Conservation (phyloP, 2,113 vertebrate species). For the Xyliphius kryptos region DNA sequence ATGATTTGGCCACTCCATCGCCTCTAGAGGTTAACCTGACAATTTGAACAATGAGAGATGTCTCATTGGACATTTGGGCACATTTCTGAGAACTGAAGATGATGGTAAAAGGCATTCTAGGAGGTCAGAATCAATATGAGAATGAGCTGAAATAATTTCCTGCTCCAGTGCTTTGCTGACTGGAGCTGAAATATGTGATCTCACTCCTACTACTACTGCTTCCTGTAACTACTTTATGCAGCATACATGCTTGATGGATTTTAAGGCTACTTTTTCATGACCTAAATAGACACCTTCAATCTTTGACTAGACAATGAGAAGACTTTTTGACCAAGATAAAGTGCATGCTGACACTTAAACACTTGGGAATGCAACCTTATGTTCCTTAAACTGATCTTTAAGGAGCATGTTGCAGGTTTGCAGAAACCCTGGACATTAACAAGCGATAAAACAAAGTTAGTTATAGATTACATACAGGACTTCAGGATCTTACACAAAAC, state of each 20-base stretch:
- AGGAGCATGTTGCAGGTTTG: too few species aligned
- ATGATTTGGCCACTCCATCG: too few species aligned
- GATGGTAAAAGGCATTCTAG: conserved; percentile 59
- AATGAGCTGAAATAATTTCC: conserved; percentile 57
- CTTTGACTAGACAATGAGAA: too few species aligned
- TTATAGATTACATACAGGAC: too few species aligned
- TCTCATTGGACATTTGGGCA: conserved; percentile 47
- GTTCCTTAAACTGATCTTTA: too few species aligned
- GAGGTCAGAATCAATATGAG: conserved; percentile 64
- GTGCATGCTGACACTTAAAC: too few species aligned
- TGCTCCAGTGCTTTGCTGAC: conserved; percentile 51
- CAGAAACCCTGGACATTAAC: too few species aligned
- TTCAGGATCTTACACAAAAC: too few species aligned
- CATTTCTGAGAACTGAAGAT: conserved; percentile 50
- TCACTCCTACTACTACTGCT: conserved; percentile 42
- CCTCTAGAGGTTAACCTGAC: conserved; percentile 30
- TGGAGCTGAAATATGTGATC: conserved; percentile 38
- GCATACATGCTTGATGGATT: conserved; percentile 7
- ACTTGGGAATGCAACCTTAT: too few species aligned
- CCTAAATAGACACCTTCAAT: background rate
- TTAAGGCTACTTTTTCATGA: conserved; percentile 8
- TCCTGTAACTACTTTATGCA: conserved; percentile 33
- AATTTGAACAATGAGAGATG: conserved; percentile 53
- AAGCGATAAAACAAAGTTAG: too few species aligned
- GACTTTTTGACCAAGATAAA: too few species aligned